A percentile compares a stretch with the other conserved stretches of the same genome.
Evolutionary conservation across 2,797 vertebrate species (phyloP).

Genomic region (Poliocrania exsul): DNA sequence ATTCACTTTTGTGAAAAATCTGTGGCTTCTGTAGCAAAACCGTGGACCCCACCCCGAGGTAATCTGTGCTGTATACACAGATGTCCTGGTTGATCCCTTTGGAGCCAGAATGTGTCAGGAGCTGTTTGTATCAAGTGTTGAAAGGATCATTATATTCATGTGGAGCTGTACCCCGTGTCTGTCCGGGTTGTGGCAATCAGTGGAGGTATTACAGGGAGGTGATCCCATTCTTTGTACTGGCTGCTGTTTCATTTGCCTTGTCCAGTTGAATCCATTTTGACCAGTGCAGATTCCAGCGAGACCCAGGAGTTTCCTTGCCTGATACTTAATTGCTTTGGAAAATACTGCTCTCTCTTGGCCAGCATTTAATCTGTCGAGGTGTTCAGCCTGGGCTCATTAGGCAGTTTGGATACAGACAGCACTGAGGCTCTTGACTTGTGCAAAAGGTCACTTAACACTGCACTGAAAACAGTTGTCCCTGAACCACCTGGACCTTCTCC

Average conservation of each 20-base stretch:
- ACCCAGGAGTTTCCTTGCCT: background rate
- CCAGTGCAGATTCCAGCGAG: background rate
- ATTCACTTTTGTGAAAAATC: background rate
- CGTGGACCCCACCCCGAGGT: background rate
- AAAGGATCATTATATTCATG: rapidly evolving
- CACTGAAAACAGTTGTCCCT: background rate
- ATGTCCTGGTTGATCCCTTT: background rate
- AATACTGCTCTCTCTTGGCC: background rate
- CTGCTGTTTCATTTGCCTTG: background rate
- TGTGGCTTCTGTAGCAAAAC: background rate
- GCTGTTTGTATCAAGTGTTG: background rate
- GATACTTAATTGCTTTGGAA: background rate
- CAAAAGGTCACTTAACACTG: background rate
- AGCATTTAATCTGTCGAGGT: background rate
- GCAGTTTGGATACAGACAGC: background rate
- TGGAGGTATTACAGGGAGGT: background rate
- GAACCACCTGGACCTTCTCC: background rate
- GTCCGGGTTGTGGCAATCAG: background rate
- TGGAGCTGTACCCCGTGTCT: background rate
- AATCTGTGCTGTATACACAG: rapidly evolving
- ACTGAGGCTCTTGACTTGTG: background rate
- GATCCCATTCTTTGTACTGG: background rate
- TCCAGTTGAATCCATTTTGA: background rate
- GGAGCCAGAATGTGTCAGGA: background rate
- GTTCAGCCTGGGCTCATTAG: background rate